phyloP scores from a whole-genome alignment of 2,113 vertebrate genomes.

The Scartelaos histophorus region DNA sequence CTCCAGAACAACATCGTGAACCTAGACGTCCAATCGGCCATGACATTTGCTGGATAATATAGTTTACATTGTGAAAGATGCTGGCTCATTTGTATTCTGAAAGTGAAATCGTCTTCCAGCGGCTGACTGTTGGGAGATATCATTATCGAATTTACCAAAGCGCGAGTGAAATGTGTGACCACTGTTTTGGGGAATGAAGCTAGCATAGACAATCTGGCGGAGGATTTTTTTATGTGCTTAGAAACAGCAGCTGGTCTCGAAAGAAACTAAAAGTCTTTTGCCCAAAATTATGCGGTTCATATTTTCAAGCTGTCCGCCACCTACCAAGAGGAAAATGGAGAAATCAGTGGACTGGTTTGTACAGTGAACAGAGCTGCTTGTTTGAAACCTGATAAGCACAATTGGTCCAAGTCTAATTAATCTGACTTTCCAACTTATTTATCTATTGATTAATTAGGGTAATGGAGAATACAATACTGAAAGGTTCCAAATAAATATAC shows the following conservation, averaged over 20 bases:
- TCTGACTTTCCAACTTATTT: background rate
- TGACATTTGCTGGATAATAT: conserved; percentile 34
- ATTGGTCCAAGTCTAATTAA: background rate
- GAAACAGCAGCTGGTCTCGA: conserved; percentile 30
- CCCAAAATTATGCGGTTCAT: conserved; percentile 20
- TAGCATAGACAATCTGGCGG: conserved; percentile 23
- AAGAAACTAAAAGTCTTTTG: conserved; percentile 2
- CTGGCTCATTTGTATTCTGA: conserved; percentile 41
- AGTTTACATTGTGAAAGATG: conserved; percentile 8
- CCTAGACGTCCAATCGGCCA: conserved; percentile 14
- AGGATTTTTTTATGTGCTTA: conserved; percentile 19
- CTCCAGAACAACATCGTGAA: conserved; percentile 11
- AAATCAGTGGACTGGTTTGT: background rate
- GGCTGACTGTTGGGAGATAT: conserved; percentile 22
- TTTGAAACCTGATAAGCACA: background rate
- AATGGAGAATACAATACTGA: background rate
- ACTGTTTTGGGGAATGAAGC: conserved; percentile 25
- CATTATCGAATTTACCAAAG: conserved; percentile 41
- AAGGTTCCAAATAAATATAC: too few relatives aligned
- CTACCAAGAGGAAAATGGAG: conserved; percentile 3
- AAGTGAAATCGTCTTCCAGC: conserved; percentile 25
- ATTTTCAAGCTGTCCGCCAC: background rate
- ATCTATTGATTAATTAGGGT: too few relatives aligned
- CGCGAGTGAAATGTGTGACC: conserved; percentile 25
- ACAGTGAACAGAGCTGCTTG: background rate